Conservation (phyloP, 1,140 invertebrate species). For the Caerostris extrusa region DNA sequence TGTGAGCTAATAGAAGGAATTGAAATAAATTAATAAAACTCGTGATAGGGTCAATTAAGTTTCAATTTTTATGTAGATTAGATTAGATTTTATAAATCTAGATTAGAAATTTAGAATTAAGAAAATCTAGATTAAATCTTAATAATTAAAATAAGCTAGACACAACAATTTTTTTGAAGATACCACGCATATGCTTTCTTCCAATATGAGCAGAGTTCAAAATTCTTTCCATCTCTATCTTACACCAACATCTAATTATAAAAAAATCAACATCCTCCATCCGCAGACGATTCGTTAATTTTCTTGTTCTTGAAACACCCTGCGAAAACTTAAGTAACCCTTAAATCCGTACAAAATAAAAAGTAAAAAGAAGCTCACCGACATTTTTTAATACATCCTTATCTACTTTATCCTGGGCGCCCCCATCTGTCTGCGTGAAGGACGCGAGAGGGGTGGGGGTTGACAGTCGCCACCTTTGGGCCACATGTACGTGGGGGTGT, state of each 20-base stretch:
- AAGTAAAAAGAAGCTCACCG: not conserved
- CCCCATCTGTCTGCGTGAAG: not conserved
- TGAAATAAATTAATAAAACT: too few relatives aligned
- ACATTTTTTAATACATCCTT: slow-evolving; percentile 35
- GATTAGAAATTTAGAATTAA: too few relatives aligned
- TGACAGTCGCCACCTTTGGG: slow-evolving; percentile 31
- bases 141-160: too few relatives aligned
- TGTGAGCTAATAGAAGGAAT: too few relatives aligned
- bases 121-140: not conserved
- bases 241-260: not conserved
- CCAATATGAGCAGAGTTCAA: not conserved
- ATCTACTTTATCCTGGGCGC: slow-evolving; percentile 25
- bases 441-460: not conserved
- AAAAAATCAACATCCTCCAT: not conserved
- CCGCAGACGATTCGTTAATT: not conserved
- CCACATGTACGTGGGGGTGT: slow-evolving; percentile 45
- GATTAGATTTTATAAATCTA: too few relatives aligned
- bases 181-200: not conserved
- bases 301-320: not conserved
- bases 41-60: too few relatives aligned
- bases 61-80: too few relatives aligned
- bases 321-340: not conserved
- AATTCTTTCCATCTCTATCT: not conserved
- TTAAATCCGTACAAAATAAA: not conserved
- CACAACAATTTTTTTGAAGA: too few relatives aligned